A percentile compares a stretch with the other conserved stretches of the same genome.
Conservation (phyloP, 2,797 vertebrate genomes). For the Chanos chanos region DNA sequence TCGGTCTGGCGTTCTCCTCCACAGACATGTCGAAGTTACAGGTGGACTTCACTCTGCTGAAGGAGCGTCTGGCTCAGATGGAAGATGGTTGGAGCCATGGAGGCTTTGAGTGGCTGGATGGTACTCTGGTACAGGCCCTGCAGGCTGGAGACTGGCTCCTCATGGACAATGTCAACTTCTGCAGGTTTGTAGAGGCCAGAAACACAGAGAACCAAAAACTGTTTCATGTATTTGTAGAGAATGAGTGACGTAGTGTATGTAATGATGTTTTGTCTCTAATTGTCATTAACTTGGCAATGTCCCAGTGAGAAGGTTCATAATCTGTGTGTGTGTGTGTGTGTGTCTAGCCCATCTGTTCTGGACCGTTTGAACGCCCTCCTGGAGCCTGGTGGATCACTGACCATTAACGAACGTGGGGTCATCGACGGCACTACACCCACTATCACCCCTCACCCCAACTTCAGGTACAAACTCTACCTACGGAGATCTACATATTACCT, state of each 20-base stretch:
- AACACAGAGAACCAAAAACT: not conserved
- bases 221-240: no score
- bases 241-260: not conserved
- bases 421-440: conserved; percentile 85
- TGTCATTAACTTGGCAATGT: not conserved
- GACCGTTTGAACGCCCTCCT: conserved; percentile 94
- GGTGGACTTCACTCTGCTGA: conserved; percentile 84
- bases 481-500: not conserved
- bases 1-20: no score
- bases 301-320: conserved; percentile 14
- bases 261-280: no score
- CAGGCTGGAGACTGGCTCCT: conserved; percentile 93
- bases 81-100: conserved; percentile 80
- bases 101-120: conserved; percentile 95
- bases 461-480: conserved; percentile 75
- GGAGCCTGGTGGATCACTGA: conserved; percentile 88
- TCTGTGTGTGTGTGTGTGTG: conserved; percentile 4
- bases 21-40: conserved; percentile 90
- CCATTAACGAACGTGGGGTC: conserved; percentile 90
- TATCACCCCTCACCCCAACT: conserved; percentile 87
- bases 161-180: conserved; percentile 99
- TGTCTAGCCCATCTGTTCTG: conserved; percentile 86
- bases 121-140: conserved; percentile 88
- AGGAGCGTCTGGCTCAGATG: conserved; percentile 78
- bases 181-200: conserved; percentile 78